Percentiles rank a stretch among this genome's conserved stretches.
phyloP scores from a whole-genome alignment of 2,888 invertebrate genomes.

The Epinotia demarniana region DNA sequence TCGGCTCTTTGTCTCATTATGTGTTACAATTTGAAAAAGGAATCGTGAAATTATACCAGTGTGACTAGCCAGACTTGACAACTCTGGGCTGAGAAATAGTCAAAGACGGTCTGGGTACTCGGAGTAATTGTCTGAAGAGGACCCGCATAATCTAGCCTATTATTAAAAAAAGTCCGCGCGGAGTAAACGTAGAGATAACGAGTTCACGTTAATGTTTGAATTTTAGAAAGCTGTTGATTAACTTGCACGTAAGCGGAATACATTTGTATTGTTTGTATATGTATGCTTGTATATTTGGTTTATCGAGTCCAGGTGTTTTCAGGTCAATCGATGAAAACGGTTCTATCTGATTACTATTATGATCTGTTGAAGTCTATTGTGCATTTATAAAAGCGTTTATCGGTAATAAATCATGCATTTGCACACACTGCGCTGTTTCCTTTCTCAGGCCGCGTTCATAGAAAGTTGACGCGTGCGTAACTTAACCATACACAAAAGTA shows the following conservation, averaged over 20 bases:
- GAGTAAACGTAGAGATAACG: neutral
- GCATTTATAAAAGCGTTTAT: conserved; percentile 3
- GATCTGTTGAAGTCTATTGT: neutral
- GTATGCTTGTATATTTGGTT: conserved; percentile 10
- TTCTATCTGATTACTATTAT: conserved; percentile 1
- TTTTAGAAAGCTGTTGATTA: neutral
- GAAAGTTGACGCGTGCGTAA: too few species aligned
- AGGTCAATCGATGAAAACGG: conserved; percentile 14
- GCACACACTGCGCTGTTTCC: neutral
- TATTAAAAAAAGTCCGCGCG: neutral
- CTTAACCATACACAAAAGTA: too few species aligned
- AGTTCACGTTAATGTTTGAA: neutral
- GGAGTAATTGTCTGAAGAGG: neutral
- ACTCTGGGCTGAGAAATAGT: neutral
- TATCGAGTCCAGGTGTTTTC: conserved; percentile 20
- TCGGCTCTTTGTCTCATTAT: conserved; percentile 22
- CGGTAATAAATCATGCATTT: neutral
- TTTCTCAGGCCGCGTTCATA: too few species aligned
- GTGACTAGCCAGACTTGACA: neutral
- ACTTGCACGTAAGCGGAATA: neutral
- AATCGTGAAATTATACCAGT: conserved; percentile 8
- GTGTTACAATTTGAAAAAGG: conserved; percentile 18
- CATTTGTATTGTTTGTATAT: too few species aligned
- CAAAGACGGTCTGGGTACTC: neutral
- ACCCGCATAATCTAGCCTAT: neutral